Base-by-base conservation (phyloP, 2,113 vertebrate species). In the Seriola aureovittata region DNA sequence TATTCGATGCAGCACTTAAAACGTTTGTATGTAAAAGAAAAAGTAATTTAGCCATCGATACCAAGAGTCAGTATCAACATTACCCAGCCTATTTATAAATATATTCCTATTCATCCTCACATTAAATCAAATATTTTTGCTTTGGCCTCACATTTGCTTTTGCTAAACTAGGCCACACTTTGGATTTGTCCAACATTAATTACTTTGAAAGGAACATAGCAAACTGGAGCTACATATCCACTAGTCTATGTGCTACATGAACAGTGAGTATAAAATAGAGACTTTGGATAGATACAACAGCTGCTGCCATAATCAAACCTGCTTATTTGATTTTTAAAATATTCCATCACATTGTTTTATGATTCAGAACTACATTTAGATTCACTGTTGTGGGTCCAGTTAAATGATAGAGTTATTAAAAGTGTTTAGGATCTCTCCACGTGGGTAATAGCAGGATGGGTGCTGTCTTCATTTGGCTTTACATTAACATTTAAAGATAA, bases 381-480 rank as follows among this genome's bases (percentile, higher is more conserved):
- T 38, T 50, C 14, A 16, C 21, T 67, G 54, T 32, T 50, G 17
- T 46, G 21, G n/a, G 7, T 36, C 17, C 34, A 38, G 3, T 75
- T 19, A 19, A 32, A 60, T 32, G 7, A 9, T 0, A 21, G 14
- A 1, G 4, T 36, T 13, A 4, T 48, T 68, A 16, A 55, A 55
- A 17, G 5, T 0, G 25, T 40, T 32, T 12, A 1, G 34, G 36
- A 25, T 25, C 38, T 9, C 12, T 55, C 21, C 48, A 58, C 5
- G 25, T 58, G 13, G 55, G 40, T 19, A 1, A 59, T 8, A 44
- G 50, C 63, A 65, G 79, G 75, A 80, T 48, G 60, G 60, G n/a
- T 54, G 64, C 78, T 91, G 78, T 82, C 76, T 85, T 81, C 68
- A 52, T 77, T 77, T 89, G 85, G 66, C 25, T 59, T 54, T 21